These are phyloP conservation scores for Himalopsyche japonica DNA, from an alignment of 2,888 invertebrate species.

Conservation along the genomic window DNA sequence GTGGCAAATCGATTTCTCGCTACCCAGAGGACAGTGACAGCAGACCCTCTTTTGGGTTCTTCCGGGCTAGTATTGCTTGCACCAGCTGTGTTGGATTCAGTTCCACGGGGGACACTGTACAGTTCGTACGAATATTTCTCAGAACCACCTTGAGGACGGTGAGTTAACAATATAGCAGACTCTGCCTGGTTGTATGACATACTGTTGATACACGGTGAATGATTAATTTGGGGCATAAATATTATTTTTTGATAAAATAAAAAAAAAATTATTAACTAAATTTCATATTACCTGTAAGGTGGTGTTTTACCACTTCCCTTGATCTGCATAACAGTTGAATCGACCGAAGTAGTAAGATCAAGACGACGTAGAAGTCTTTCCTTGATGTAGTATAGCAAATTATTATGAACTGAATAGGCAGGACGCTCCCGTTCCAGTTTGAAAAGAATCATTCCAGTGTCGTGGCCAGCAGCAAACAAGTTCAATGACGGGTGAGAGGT, in stretches of 20 bases:
- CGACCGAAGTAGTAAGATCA: constrained; percentile 92
- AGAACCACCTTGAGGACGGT: constrained; percentile 78
- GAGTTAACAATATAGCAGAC: constrained; percentile 82
- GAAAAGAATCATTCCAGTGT: constrained; percentile 94
- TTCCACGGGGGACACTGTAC: constrained; percentile 79
- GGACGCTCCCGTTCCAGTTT: constrained; percentile 94
- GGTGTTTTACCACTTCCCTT: constrained; percentile 78
- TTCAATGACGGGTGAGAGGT: constrained; percentile 93
- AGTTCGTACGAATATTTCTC: constrained; percentile 95
- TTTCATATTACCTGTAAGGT: constrained; percentile 61
- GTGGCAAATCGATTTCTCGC: constrained; percentile 98
- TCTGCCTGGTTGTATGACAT: constrained; percentile 98
- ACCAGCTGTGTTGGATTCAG: constrained; percentile 82
- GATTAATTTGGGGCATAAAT: background rate
- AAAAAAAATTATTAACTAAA: background rate
- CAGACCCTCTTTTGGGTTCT: constrained; percentile 72
- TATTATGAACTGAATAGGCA: constrained; percentile 92
- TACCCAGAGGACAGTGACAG: constrained; percentile 94
- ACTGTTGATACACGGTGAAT: constrained; percentile 57
- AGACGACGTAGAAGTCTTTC: constrained; percentile 87
- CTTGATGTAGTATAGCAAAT: constrained; percentile 93
- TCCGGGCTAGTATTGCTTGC: constrained; percentile 88
- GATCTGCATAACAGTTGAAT: constrained; percentile 90
- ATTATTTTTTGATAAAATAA: background rate
- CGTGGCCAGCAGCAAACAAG: constrained; percentile 99